A percentile compares a stretch with the other conserved stretches of the same genome.
These are phyloP conservation scores for Leucoraja erinaceus DNA, from an alignment of 2,113 vertebrate genomes.

Conservation along the genomic window DNA sequence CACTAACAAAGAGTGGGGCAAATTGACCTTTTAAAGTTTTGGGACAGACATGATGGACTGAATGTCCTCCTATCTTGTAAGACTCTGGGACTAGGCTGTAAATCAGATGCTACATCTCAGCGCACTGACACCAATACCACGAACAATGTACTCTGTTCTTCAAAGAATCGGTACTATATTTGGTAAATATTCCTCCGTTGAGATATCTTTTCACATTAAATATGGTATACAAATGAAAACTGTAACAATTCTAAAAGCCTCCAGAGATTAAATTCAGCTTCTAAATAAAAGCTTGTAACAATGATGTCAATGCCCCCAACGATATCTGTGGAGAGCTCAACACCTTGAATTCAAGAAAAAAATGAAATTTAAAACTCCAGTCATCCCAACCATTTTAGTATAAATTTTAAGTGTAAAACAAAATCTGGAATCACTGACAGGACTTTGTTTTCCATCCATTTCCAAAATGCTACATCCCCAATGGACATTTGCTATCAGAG, in stretches of 20 bases:
- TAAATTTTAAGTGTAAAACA: background rate
- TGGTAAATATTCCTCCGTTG: background rate
- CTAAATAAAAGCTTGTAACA: slow-evolving; percentile 19
- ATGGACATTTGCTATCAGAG: background rate
- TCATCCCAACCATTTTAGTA: background rate
- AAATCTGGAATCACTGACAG: background rate
- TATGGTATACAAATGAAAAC: background rate
- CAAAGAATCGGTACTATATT: background rate
- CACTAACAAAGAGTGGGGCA: background rate
- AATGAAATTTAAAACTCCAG: background rate
- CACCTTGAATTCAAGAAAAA: background rate
- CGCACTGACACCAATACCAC: background rate
- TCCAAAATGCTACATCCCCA: background rate
- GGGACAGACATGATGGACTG: background rate
- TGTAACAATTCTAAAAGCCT: background rate
- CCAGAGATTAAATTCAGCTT: slow-evolving; percentile 24
- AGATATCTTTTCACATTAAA: background rate
- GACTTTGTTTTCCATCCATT: background rate
- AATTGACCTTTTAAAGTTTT: background rate
- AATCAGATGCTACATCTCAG: background rate
- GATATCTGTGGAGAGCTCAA: background rate
- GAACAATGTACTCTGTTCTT: background rate
- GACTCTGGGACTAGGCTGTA: background rate
- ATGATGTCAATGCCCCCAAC: slow-evolving; percentile 4
- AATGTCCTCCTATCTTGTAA: background rate